Conservation (phyloP, 2,113 vertebrate species). For the Istiophorus platypterus region DNA sequence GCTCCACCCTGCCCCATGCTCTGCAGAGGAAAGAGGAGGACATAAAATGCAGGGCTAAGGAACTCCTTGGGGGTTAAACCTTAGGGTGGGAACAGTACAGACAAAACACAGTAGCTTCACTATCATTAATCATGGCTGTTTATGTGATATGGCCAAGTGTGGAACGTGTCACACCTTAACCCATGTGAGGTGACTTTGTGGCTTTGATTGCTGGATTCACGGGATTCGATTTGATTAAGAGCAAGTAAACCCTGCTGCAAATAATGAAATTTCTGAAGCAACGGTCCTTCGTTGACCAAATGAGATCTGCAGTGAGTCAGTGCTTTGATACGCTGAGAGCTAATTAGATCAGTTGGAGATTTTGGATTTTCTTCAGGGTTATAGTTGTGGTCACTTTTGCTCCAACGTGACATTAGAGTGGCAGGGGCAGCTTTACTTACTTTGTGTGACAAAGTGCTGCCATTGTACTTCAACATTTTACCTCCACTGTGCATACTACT, state of each 20-base stretch:
- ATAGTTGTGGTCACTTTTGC: not conserved
- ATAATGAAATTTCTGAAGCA: not conserved
- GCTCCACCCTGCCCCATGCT: conserved; percentile 73
- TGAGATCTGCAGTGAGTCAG: conserved; percentile 17
- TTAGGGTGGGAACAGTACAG: conserved; percentile 59
- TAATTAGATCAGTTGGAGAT: not conserved
- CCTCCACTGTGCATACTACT: not conserved
- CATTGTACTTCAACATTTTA: not conserved
- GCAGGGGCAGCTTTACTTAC: not conserved
- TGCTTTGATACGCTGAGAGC: not conserved
- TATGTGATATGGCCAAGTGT: not conserved
- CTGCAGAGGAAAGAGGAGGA: conserved; percentile 76
- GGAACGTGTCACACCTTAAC: not conserved
- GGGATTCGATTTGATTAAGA: not conserved
- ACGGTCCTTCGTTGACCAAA: not conserved
- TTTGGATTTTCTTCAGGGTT: not conserved
- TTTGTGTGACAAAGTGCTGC: not conserved
- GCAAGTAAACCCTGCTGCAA: not conserved
- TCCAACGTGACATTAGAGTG: not conserved
- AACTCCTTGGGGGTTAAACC: conserved; percentile 56
- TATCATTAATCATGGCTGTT: conserved; percentile 22
- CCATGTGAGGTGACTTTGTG: not conserved
- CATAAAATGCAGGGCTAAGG: conserved; percentile 60
- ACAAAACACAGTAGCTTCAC: conserved; percentile 33
- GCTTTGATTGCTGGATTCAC: not conserved